Percentiles rank a stretch among this genome's conserved stretches.
These are phyloP conservation scores for Napeogenes inachia DNA, from an alignment of 2,888 invertebrate genomes.

Conservation along the genomic window DNA sequence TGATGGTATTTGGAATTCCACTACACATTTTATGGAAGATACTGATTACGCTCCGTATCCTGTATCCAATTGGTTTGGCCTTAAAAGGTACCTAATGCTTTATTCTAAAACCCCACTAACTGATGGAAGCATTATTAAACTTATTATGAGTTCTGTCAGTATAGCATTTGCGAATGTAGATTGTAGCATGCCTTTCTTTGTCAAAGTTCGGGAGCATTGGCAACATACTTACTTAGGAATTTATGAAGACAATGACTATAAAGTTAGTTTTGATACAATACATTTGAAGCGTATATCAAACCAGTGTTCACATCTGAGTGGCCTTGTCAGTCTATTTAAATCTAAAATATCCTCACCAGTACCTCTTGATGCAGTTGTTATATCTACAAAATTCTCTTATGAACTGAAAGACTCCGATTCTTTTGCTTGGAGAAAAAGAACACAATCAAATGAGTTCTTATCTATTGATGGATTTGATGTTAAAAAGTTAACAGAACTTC, in stretches of 20 bases:
- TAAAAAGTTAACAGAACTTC: constrained; percentile 76
- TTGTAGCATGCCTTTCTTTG: constrained; percentile 90
- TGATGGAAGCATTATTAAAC: constrained; percentile 85
- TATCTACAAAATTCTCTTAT: constrained; percentile 88
- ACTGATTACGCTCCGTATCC: constrained; percentile 73
- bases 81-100: constrained; percentile 89
- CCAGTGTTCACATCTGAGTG: constrained; percentile 89
- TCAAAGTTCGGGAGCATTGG: constrained; percentile 89
- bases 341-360: constrained; percentile 86
- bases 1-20: constrained; percentile 62
- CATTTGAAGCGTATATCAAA: constrained; percentile 88
- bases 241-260: constrained; percentile 84
- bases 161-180: constrained; percentile 90
- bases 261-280: constrained; percentile 93
- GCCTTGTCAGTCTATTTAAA: constrained; percentile 91
- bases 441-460: constrained; percentile 63
- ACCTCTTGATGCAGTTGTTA: constrained; percentile 80
- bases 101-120: constrained; percentile 80
- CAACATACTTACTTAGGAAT: constrained; percentile 89
- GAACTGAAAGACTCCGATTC: constrained; percentile 78
- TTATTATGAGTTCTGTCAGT: constrained; percentile 87
- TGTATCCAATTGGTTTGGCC: constrained; percentile 86
- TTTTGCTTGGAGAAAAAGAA: constrained; percentile 79
- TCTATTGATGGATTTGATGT: constrained; percentile 73
- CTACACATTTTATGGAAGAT: constrained; percentile 62